Conservation (phyloP, 2,888 invertebrate species). For the Sarcophaga subvicina region DNA sequence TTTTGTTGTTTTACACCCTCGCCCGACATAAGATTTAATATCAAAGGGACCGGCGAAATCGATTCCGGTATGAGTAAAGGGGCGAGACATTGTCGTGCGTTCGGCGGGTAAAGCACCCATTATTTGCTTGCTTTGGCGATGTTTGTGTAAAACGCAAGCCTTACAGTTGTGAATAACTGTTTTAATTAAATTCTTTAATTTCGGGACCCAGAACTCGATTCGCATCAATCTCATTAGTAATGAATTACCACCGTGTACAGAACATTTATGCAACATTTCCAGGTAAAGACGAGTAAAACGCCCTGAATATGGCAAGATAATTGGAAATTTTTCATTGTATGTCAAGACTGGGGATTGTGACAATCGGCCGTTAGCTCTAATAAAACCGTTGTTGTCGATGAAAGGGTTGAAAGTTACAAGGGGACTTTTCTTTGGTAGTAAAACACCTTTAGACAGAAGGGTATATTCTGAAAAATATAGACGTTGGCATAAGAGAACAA, state of each 20-base stretch:
- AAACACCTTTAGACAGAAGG: not conserved
- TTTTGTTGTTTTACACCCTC: conserved; percentile 8
- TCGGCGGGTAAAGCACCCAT: conserved; percentile 1
- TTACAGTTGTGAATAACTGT: not conserved
- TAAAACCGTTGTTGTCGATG: not conserved
- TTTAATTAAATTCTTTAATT: not conserved
- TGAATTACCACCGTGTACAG: not conserved
- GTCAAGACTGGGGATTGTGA: not conserved
- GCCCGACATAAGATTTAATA: conserved; percentile 7
- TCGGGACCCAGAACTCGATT: not conserved
- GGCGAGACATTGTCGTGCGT: not conserved
- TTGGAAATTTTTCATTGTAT: not conserved
- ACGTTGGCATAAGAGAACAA: not conserved
- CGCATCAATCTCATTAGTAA: not conserved
- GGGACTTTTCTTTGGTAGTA: not conserved
- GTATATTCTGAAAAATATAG: not conserved
- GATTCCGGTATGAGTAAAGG: not conserved
- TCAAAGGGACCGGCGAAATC: conserved; percentile 15
- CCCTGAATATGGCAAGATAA: too few relatives aligned
- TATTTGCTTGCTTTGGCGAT: conserved; percentile 11
- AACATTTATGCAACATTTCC: too few relatives aligned
- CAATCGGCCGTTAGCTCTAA: not conserved
- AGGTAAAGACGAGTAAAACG: too few relatives aligned
- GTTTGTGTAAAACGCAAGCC: not conserved
- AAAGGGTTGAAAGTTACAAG: not conserved